Evolutionary conservation across 1,140 invertebrate species (phyloP), one percentile per base, ranked within the genome.

Genomic region (Eufriesea mexicana): DNA sequence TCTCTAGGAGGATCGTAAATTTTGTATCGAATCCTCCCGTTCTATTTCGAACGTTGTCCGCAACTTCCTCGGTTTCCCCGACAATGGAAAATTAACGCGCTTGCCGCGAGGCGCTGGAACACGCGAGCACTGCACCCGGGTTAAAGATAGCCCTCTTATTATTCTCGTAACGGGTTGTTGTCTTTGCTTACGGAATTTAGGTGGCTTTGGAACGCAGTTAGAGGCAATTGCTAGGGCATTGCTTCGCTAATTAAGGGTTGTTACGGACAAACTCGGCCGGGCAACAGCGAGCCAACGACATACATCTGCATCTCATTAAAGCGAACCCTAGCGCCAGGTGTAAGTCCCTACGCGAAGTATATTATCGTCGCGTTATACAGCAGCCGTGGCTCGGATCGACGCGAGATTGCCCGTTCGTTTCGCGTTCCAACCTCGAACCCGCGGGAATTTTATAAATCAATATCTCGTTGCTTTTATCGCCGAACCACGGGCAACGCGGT

Each of bases 291-390:
- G 71, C 77, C 78, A 79, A 51, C 47, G 79, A 81, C 76, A 79
- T 81, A 86, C 89, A 89, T 89, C 87, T 91, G 91, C 85, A 90
- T 92, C 91, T 92, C 91, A 90, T 92, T 92, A 92, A 85, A 89
- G 86, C 71, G 80, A 61, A 57, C 35, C 62, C 47, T 5, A 10
- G 35, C 59, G 59, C 83, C 77, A 79, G 83, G 83, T 84, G 83
- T 84, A 84, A 61, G 12, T 10, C 18, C 20, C 55, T 61, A 67
- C 79, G 62, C 51, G 78, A 47, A 51, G 54, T 68, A 35, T 75
- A 84, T 81, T 80, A 84, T 76, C n/a, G 79, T 76, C 66, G 55
- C 51, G 79, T 76, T 64, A 83, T 88, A 75, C 83, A 78, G 49
- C 81, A 28, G 28, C 18, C 54, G 54, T 28, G 23, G 7, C 57